phyloP scores from a whole-genome alignment of 2,113 vertebrate species.

The Aegotheles bennettii region DNA sequence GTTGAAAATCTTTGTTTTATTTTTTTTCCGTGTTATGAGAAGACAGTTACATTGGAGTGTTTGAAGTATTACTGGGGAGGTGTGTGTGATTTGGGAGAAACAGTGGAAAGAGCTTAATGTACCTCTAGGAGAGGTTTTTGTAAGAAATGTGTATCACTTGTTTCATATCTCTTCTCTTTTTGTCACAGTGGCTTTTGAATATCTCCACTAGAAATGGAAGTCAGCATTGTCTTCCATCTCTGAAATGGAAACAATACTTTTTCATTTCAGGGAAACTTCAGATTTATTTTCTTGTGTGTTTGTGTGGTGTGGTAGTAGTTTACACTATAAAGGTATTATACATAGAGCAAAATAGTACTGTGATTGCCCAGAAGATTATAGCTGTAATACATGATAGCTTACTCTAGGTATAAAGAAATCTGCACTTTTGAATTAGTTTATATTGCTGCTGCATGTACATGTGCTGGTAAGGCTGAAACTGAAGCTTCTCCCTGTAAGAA shows the following conservation, averaged over 20 bases:
- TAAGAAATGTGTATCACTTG: not conserved
- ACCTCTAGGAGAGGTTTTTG: not conserved
- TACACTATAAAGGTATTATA: not conserved
- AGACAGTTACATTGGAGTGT: not conserved
- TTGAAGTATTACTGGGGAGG: not conserved
- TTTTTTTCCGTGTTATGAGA: not conserved
- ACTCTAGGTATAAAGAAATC: not conserved
- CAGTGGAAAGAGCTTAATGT: not conserved
- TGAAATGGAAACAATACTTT: not conserved
- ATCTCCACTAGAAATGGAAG: not conserved
- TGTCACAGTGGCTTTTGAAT: not conserved
- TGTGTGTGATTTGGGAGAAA: not conserved
- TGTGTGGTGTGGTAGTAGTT: not conserved
- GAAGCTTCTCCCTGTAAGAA: not conserved
- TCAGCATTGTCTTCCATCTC: not conserved
- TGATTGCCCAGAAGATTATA: not conserved
- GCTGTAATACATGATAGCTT: accelerated
- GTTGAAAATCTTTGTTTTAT: not conserved
- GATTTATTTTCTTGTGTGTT: not conserved
- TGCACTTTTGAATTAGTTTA: not conserved
- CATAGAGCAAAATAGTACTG: not conserved
- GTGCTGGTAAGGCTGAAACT: not conserved
- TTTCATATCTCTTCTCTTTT: not conserved
- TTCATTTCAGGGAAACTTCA: not conserved
- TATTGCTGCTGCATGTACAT: not conserved